Percentiles rank a stretch among this genome's conserved stretches.
Evolutionary conservation across 2,797 vertebrate species (phyloP).

Genomic region (Pyrocephalus nanus): DNA sequence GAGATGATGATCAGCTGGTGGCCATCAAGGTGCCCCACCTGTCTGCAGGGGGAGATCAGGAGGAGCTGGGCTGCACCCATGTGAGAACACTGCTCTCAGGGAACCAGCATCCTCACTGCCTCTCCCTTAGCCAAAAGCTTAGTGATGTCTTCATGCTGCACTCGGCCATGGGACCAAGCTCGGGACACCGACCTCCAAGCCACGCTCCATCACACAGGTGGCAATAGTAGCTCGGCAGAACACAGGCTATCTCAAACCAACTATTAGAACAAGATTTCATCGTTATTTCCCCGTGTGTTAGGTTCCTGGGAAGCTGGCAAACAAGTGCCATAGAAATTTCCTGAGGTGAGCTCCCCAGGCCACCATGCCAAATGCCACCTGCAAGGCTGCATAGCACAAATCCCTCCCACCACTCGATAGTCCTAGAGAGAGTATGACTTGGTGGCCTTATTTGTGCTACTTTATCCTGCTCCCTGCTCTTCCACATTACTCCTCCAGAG

Average conservation of each 20-base stretch:
- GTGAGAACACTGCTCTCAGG: background rate
- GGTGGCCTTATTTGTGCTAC: background rate
- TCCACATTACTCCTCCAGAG: background rate
- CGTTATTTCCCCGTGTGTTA: background rate
- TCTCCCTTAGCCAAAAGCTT: background rate
- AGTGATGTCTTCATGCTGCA: background rate
- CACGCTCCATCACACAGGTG: background rate
- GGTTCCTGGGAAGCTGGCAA: background rate
- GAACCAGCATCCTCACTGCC: background rate
- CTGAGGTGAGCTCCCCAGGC: background rate
- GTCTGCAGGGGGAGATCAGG: background rate
- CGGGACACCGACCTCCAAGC: background rate
- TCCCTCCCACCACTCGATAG: too few species aligned
- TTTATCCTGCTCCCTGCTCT: background rate
- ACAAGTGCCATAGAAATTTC: background rate
- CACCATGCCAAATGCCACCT: background rate
- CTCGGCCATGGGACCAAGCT: background rate
- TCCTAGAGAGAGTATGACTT: too few species aligned
- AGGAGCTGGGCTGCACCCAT: background rate
- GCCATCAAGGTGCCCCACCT: background rate
- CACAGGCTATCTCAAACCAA: background rate
- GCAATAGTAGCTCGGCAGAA: too few species aligned
- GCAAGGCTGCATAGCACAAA: background rate
- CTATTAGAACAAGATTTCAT: background rate
- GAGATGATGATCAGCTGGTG: background rate